Evolutionary conservation across 2,797 vertebrate genomes (phyloP).

Genomic region (Hybognathus amarus): DNA sequence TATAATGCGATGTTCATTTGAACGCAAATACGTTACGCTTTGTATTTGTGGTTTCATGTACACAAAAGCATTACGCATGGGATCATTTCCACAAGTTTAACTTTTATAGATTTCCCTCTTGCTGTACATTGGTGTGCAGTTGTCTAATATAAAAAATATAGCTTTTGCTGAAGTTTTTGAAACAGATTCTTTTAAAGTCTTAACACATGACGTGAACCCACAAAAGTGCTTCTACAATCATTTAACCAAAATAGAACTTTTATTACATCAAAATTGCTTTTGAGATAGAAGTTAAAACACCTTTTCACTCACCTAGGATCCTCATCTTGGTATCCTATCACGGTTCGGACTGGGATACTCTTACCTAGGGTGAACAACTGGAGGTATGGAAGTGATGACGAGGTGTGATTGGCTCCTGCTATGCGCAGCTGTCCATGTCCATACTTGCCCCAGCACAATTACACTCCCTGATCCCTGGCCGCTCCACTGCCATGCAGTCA

Average conservation of each 20-base stretch:
- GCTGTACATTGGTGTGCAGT: neutral
- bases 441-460: conserved; percentile 83
- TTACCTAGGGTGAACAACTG: conserved; percentile 75
- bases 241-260: conserved; percentile 45
- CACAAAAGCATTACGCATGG: neutral
- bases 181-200: neutral
- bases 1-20: neutral
- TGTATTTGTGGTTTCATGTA: neutral
- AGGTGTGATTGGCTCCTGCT: conserved; percentile 81
- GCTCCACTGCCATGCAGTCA: conserved; percentile 78
- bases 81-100: neutral
- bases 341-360: conserved; percentile 58
- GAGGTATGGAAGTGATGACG: conserved; percentile 72
- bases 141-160: conserved; percentile 2
- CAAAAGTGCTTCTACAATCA: conserved; percentile 37
- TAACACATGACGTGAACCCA: conserved; percentile 16
- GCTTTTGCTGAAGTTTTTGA: conserved; percentile 17
- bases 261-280: conserved; percentile 31
- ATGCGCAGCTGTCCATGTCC: conserved; percentile 82
- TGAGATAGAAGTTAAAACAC: conserved; percentile 50
- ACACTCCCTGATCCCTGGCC: conserved; percentile 80
- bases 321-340: conserved; percentile 60
- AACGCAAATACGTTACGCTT: neutral
- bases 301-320: conserved; percentile 43
- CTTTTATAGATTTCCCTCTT: neutral